A percentile compares a stretch with the other conserved stretches of the same genome.
Conservation (phyloP, 2,888 invertebrate genomes). For the Xestia sexstrigata region DNA sequence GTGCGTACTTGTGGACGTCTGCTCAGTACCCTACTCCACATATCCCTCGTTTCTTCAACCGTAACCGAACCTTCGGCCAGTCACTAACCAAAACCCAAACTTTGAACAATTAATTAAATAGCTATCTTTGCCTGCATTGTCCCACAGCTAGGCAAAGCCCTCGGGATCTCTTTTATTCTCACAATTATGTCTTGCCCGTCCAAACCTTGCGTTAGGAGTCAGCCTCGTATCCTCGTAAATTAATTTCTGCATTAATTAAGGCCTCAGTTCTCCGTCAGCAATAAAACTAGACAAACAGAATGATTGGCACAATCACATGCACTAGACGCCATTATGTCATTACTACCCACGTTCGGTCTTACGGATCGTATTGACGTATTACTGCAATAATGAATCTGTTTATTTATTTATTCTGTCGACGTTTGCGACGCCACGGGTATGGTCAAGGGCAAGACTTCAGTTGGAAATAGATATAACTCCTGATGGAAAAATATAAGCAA, state of each 20-base stretch:
- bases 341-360: constrained; percentile 51
- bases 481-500: constrained; percentile 46
- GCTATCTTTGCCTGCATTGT: not conserved
- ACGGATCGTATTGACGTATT: constrained; percentile 16
- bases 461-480: constrained; percentile 29
- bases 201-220: not conserved
- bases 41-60: not conserved
- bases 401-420: constrained; percentile 46
- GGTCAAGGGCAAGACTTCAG: constrained; percentile 37
- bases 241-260: constrained; percentile 17
- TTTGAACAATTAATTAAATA: not conserved
- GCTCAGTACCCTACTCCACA: not conserved
- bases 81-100: not conserved
- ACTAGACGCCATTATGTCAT: constrained; percentile 64
- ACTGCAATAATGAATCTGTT: constrained; percentile 24
- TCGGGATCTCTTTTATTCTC: not conserved
- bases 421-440: constrained; percentile 32
- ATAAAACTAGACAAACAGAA: constrained; percentile 37
- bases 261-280: constrained; percentile 5
- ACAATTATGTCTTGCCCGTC: not conserved
- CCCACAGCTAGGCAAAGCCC: not conserved
- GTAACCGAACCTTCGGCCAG: not conserved
- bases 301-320: constrained; percentile 53
- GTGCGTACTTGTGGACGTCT: not conserved
- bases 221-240: not conserved